phyloP scores from a whole-genome alignment of 2,113 vertebrate genomes.

The Alethe diademata region DNA sequence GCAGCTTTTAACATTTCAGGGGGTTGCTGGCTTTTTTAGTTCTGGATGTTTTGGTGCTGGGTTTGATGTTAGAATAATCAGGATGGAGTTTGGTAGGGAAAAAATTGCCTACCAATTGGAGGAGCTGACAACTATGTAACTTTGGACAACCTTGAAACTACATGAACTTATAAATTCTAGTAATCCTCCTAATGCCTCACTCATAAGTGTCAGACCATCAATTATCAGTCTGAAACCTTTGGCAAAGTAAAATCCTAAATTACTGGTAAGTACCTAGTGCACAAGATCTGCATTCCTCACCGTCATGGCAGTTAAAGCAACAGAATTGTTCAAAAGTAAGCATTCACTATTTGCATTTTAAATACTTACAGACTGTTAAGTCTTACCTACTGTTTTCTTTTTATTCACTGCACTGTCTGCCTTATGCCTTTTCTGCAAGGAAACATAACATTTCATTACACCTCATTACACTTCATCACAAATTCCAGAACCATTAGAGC shows the following conservation, averaged over 20 bases:
- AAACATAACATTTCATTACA: conserved; percentile 43
- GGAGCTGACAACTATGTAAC: neutral
- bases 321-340: neutral
- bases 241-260: neutral
- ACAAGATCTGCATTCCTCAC: neutral
- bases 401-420: conserved; percentile 97
- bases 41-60: neutral
- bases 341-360: neutral
- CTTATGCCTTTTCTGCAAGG: conserved; percentile 92
- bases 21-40: neutral
- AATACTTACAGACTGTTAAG: neutral
- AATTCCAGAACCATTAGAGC: neutral
- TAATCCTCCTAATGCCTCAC: neutral
- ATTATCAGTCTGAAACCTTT: neutral
- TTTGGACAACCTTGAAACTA: neutral
- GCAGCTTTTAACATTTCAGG: neutral
- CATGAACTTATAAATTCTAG: neutral
- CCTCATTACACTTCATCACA: neutral
- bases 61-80: neutral
- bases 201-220: neutral
- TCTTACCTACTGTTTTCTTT: conserved; percentile 95
- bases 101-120: neutral
- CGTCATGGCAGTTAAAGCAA: neutral
- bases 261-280: neutral
- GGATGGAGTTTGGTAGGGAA: neutral